Base-by-base conservation (phyloP, 2,113 vertebrate species). In the Pachypanchax playfairii region DNA sequence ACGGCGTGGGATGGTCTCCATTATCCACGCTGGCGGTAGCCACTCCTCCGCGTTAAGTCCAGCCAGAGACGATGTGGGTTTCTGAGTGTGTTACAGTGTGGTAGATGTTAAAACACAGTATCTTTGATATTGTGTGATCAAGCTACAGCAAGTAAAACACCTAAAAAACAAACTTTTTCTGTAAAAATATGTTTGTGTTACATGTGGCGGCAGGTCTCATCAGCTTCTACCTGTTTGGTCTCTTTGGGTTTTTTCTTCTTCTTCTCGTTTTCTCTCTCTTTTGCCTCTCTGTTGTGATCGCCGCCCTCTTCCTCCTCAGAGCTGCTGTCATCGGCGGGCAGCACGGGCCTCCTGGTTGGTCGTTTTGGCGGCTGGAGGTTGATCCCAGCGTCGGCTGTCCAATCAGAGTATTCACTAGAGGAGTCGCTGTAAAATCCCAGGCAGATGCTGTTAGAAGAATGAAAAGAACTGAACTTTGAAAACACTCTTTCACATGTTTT, bases 321-420 rank as follows among this genome's bases (percentile, higher is more conserved):
- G 80, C 90, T 92, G 82, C 96, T 99, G 85, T 93, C 96, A 47
- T 84, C 90, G 33, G 93, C 87, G 48, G 93, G 93, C 65, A 89
- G 92, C 9, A 91, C 90, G 10, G 90, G 91, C 81, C 95, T 93
- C 76, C 96, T 94, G 42, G 91, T 94, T 36, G 94, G 87, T 65
- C 97, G 92, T 84, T 98, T 98, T 1, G 96, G 97, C 4, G 97
- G 96, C 68, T 98, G 97, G 26, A 99, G 94, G 90, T 98, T 99
- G 82, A 99, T 99, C 8, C 96, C 97, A 13, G 96, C 97, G 77
- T 98, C 96, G 25, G 96, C 96, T 15, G 95, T 99, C 97, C 97
- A 99, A 83, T 99, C 97, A 0, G 97, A 99, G 87, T 99, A 99
- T 60, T 99, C 97, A 80, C 97, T 98, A 44, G 97, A 98, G 8